Evolutionary conservation across 2,888 invertebrate species (phyloP).

Genomic region (Meiosimyza platycephala): DNA sequence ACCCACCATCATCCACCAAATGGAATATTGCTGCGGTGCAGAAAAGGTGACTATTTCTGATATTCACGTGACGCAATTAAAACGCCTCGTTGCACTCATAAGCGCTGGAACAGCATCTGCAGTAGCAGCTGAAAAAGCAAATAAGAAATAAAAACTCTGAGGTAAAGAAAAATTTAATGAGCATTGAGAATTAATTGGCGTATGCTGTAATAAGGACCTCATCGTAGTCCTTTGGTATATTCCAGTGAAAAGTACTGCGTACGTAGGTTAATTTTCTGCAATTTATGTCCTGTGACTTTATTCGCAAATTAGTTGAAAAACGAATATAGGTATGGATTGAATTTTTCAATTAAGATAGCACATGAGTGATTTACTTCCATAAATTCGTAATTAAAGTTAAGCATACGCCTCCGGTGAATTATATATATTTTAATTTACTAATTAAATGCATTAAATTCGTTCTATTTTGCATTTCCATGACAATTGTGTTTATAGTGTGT

Average conservation of each 20-base stretch:
- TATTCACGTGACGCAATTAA: slow-evolving; percentile 23
- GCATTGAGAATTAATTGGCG: slow-evolving; percentile 48
- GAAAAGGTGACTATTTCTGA: neutral
- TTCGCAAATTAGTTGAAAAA: neutral
- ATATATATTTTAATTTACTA: no score
- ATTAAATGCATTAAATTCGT: no score
- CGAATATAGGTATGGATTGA: neutral
- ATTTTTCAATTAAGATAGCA: neutral
- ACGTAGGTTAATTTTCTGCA: no score
- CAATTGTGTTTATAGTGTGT: no score
- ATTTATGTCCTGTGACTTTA: neutral
- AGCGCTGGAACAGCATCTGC: slow-evolving; percentile 9
- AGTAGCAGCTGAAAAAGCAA: slow-evolving; percentile 9
- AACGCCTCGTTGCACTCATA: slow-evolving; percentile 21
- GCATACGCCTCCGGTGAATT: no score
- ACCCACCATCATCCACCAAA: neutral
- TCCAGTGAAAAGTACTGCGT: no score
- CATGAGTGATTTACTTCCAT: neutral
- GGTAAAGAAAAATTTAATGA: slow-evolving; percentile 43
- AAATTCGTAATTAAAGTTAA: no score
- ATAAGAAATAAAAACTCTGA: slow-evolving; percentile 27
- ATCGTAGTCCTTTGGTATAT: no score
- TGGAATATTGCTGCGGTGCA: neutral
- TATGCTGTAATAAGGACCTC: slow-evolving; percentile 26
- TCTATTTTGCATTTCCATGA: no score